Base-by-base conservation (phyloP, 2,113 vertebrate genomes). In the Nannobrachium achirus region DNA sequence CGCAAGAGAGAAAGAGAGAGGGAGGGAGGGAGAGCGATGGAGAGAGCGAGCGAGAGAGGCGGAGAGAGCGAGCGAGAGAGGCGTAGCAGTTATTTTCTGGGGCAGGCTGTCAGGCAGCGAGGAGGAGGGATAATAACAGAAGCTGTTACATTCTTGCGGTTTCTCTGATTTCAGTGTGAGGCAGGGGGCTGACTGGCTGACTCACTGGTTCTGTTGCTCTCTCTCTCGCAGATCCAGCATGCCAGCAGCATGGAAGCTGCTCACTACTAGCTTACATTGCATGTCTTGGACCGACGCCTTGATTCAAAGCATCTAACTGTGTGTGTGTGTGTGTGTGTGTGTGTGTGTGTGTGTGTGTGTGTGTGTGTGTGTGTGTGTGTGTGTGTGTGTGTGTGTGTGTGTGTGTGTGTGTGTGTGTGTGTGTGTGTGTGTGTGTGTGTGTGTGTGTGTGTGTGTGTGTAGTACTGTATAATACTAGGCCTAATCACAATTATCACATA, bases 131-230 rank as follows among this genome's bases (percentile, higher is more conserved):
- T 89, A 89, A 86, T 88, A 88, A 86, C 84, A 88, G 86, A 89
- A 89, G 86, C 85, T 84, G 86, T 88, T 88, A 83, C 86, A 89
- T 89, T 91, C 87, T 89, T 89, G 86, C 84, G 88, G 86, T 88
- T 88, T 85, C 89, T 88, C 86, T 89, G 88, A 87, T 91, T 88
- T 85, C 86, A 86, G 81, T 72, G 44, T 82, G 84, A 81, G 85
- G 82, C 78, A 77, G 77, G 84, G 84, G 80, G 80, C 69, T 41
- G 72, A 53, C 73, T 44, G 82, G 56, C 81, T 84, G 82, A 80
- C 80, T 89, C 83, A 79, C n/a, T 46, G 76, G 60, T 50, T 16
- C 61, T 56, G 66, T 15, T 63, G 69, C 55, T 57, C 40, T 59
- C 63, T 71, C 49, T 73, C 64, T 33, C 18, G 71, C 71, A 39